Conservation (phyloP, 2,113 vertebrate genomes). For the Mus spicilegus region DNA sequence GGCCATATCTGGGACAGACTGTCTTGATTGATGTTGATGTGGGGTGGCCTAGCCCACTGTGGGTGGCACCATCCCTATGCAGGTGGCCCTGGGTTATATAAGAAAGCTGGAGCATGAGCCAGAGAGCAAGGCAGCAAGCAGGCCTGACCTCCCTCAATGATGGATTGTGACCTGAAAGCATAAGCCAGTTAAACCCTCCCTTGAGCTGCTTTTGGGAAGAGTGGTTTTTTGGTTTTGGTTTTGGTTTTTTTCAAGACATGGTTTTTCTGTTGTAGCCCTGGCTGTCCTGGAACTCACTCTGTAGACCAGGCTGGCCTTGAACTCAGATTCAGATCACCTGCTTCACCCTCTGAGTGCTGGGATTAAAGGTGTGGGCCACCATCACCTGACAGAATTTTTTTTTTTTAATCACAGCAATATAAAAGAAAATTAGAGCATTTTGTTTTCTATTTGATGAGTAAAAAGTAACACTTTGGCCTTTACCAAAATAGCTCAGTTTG, state of each 20-base stretch:
- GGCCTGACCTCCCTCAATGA: too few relatives aligned
- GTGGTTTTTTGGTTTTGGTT: neutral
- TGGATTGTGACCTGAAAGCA: neutral
- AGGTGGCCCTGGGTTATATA: neutral
- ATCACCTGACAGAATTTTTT: too few relatives aligned
- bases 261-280: neutral
- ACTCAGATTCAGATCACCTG: neutral
- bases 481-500: neutral
- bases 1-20: neutral
- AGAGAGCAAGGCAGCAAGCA: neutral
- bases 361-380: neutral
- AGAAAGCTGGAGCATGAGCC: neutral
- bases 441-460: constrained; percentile 21
- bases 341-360: neutral
- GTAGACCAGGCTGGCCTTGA: neutral
- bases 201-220: neutral
- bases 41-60: neutral
- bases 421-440: neutral
- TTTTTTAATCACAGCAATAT: neutral
- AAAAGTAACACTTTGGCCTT: neutral
- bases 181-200: too few relatives aligned
- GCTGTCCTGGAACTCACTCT: neutral
- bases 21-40: neutral
- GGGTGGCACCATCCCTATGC: neutral
- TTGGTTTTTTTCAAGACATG: neutral